These are phyloP conservation scores for Stegostoma tigrinum DNA, from an alignment of 2,113 vertebrate genomes.

Conservation along the genomic window DNA sequence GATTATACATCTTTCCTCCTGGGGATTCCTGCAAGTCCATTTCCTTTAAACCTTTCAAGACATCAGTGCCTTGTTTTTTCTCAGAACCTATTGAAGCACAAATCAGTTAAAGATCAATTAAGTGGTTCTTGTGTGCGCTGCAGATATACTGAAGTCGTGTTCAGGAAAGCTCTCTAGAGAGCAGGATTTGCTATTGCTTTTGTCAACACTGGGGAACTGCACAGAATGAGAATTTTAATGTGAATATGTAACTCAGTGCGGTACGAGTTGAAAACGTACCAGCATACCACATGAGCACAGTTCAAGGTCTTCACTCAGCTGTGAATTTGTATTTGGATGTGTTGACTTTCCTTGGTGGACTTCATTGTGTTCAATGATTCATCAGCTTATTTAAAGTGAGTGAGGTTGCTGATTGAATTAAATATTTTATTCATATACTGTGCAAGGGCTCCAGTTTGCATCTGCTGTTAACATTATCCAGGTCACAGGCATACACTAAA, in stretches of 20 bases:
- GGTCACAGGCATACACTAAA: background rate
- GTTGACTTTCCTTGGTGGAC: background rate
- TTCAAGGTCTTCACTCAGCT: background rate
- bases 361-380: background rate
- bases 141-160: background rate
- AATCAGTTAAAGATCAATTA: constrained; percentile 30
- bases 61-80: constrained; percentile 15
- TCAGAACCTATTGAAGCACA: background rate
- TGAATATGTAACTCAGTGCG: constrained; percentile 1
- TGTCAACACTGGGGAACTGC: background rate
- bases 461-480: background rate
- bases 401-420: background rate
- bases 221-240: background rate
- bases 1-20: constrained; percentile 20
- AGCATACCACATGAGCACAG: background rate
- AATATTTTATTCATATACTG: background rate
- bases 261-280: background rate
- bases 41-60: background rate
- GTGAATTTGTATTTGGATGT: background rate
- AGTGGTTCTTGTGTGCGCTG: background rate
- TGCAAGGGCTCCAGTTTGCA: background rate
- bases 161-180: background rate
- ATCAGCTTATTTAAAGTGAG: background rate
- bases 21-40: background rate
- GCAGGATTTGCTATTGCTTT: background rate